Evolutionary conservation across 1,140 invertebrate species (phyloP).

Genomic region (Cyphomyrmex costatus): DNA sequence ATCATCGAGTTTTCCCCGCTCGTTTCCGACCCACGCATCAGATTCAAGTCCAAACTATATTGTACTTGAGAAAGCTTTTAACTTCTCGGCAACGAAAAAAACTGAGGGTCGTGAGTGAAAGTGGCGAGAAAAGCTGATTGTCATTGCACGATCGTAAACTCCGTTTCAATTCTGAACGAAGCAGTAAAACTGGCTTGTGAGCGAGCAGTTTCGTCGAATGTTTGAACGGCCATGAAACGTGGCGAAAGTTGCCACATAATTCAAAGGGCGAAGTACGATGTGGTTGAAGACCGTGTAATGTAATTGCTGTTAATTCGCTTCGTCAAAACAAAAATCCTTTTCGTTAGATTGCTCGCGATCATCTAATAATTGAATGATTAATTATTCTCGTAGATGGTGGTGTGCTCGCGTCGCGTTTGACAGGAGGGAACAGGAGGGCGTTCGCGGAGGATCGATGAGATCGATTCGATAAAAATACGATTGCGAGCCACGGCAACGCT

Average conservation of each 20-base stretch:
- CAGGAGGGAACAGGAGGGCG: neutral
- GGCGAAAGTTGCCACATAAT: slow-evolving; percentile 65
- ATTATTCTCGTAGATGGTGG: slow-evolving; percentile 26
- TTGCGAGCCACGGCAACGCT: neutral
- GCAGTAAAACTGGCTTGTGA: slow-evolving; percentile 67
- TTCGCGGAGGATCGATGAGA: slow-evolving; percentile 39
- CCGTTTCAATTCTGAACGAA: slow-evolving; percentile 65
- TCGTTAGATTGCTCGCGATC: neutral
- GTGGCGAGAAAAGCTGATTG: slow-evolving; percentile 61
- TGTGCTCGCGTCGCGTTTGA: slow-evolving; percentile 1
- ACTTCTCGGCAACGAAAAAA: neutral
- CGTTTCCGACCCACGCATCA: neutral
- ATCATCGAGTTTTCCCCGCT: slow-evolving; percentile 11
- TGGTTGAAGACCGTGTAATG: slow-evolving; percentile 25
- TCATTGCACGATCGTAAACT: slow-evolving; percentile 71
- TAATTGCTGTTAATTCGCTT: slow-evolving; percentile 49
- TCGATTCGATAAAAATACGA: slow-evolving; percentile 56
- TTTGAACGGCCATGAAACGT: slow-evolving; percentile 70
- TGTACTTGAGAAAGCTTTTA: slow-evolving; percentile 51
- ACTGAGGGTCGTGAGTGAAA: slow-evolving; percentile 41
- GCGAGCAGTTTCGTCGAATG: slow-evolving; percentile 65
- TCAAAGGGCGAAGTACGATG: slow-evolving; percentile 32
- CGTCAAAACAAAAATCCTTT: neutral
- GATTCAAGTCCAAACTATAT: slow-evolving; percentile 21
- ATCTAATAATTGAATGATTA: slow-evolving; percentile 49